A percentile compares a stretch with the other conserved stretches of the same genome.
These are phyloP conservation scores for Sarcophaga peregrina DNA, from an alignment of 1,140 invertebrate species.

Conservation along the genomic window DNA sequence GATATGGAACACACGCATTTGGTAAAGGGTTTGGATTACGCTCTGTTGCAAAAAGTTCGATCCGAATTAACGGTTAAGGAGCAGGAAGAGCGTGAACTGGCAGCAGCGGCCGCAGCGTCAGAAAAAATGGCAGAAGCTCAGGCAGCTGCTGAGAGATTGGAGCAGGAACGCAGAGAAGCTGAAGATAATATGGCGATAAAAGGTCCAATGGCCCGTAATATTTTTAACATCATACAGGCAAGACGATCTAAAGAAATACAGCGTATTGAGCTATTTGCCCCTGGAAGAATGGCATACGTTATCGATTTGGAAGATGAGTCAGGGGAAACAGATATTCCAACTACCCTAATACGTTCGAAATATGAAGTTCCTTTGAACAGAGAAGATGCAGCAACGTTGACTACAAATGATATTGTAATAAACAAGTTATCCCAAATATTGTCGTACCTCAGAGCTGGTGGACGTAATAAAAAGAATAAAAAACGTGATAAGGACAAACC, in stretches of 20 bases:
- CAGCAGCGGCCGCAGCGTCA: conserved; percentile 86
- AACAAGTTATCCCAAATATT: conserved; percentile 98
- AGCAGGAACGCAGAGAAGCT: conserved; percentile 56
- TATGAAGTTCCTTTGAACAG: conserved; percentile 85
- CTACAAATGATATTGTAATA: conserved; percentile 95
- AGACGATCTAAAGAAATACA: conserved; percentile 78
- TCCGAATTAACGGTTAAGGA: conserved; percentile 86
- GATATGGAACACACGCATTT: conserved; percentile 99
- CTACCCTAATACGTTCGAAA: conserved; percentile 93
- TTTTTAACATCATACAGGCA: conserved; percentile 76
- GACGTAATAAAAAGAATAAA: conserved; percentile 81
- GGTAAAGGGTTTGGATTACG: conserved; percentile 99
- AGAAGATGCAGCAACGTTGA: conserved; percentile 78
- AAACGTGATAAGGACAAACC: conserved; percentile 68
- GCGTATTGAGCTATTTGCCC: conserved; percentile 94
- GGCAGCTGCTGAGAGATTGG: conserved; percentile 72
- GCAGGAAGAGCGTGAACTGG: conserved; percentile 82
- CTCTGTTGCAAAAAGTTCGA: conserved; percentile 94
- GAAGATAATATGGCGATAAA: conserved; percentile 83
- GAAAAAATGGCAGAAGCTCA: conserved; percentile 69
- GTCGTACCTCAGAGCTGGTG: conserved; percentile 89
- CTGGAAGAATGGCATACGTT: conserved; percentile 97
- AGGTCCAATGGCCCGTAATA: conserved; percentile 80
- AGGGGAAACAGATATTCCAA: conserved; percentile 91
- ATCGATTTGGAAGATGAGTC: conserved; percentile 93